These are phyloP conservation scores for Ceratina calcarata DNA, from an alignment of 1,140 invertebrate genomes.

Conservation along the genomic window DNA sequence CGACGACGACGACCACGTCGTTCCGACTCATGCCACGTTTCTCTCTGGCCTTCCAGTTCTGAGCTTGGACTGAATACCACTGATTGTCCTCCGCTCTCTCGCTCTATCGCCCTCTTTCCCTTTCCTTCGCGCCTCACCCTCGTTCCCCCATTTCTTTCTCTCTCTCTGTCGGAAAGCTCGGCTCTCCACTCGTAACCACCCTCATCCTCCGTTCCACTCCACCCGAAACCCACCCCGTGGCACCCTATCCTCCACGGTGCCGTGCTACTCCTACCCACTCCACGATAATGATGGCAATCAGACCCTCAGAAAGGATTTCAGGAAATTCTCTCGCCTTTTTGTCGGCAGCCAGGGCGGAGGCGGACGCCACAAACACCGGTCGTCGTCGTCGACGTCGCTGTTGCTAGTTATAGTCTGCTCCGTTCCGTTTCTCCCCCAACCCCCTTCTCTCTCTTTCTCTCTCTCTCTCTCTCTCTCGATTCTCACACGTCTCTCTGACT, in stretches of 20 bases:
- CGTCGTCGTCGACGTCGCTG: constrained; percentile 60
- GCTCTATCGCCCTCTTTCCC: constrained; percentile 47
- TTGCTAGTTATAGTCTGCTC: constrained; percentile 21
- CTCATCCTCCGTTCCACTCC: constrained; percentile 55
- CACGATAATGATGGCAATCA: constrained; percentile 81
- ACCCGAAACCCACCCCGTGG: constrained; percentile 61
- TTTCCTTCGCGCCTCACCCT: constrained; percentile 26
- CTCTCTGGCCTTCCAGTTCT: constrained; percentile 66
- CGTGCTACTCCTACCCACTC: constrained; percentile 76
- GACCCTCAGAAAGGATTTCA: constrained; percentile 80
- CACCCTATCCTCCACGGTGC: constrained; percentile 63
- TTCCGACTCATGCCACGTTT: constrained; percentile 31
- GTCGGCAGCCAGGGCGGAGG: constrained; percentile 73
- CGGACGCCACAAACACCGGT: constrained; percentile 80
- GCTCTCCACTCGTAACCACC: constrained; percentile 61
- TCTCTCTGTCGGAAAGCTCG: constrained; percentile 36
- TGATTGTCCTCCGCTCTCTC: constrained; percentile 74
- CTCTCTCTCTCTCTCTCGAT: too few relatives aligned
- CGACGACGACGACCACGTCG: constrained; percentile 16
- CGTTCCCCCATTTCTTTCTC: background rate
- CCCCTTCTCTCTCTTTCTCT: constrained; percentile 10
- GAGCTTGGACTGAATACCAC: constrained; percentile 74
- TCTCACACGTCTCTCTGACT: background rate
- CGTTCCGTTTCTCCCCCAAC: background rate
- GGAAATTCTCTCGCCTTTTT: constrained; percentile 82